Evolutionary conservation across 2,797 vertebrate genomes (phyloP), one percentile per base, ranked within the genome.

Genomic region (Ispidina picta): DNA sequence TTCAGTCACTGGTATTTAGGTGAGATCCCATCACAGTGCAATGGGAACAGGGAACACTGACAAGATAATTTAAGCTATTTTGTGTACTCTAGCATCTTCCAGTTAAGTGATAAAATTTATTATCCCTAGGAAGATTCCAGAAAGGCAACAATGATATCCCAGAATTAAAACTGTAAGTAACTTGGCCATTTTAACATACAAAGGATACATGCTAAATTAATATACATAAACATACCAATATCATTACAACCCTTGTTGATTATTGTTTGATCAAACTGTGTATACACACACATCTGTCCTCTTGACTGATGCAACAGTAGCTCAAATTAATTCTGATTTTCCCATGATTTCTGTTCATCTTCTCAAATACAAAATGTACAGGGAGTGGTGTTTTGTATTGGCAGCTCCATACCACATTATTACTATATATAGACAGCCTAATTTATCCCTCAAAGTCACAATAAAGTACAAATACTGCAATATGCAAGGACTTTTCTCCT

Each of bases 281-380:
- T 13, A 41, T 1, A 46, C 4, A 31, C 4, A 52, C 17, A 39
- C 12, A 12, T 16, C 25, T 51, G 15, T 12, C 10, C 43, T 73
- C 70, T 48, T 60, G 25, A 71, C 8, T 12, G 13, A 74, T 14
- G 5, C 26, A 76, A 64, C 11, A 59, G 2, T 56, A 91, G 80
- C 63, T 89, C 54, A 63, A 94, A 72, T 81, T 94, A 44, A 62
- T 58, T 90, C 65, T 83, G 10, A 10, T 96, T 94, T 96, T 77
- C 60, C 70, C 21, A 52, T 28, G 62, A n/a, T 82, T 46, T 75
- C n/a, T 37, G 62, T 76, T 93, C 86, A 94, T 52, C 31, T 92
- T 83, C 88, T 75, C 46, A 51, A 78, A 92, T 20, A 8, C 52
- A 74, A 75, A 89, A 56, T 9, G 41, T 39, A 73, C 41, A 70